Conservation (phyloP, 1,140 invertebrate genomes). For the Drosophila pallidifrons region DNA sequence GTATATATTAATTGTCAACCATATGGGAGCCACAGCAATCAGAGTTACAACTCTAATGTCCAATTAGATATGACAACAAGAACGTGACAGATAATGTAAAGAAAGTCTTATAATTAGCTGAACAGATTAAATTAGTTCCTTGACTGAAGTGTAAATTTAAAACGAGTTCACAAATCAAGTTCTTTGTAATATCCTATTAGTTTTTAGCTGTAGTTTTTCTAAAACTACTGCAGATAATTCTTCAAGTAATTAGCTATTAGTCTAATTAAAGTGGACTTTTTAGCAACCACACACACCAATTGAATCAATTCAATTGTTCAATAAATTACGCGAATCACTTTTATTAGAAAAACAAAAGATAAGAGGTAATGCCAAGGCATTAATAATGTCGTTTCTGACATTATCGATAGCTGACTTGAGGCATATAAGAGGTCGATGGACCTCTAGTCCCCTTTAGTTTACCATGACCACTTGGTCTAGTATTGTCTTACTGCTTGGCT, state of each 20-base stretch:
- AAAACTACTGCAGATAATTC: neutral
- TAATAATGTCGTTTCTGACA: slow-evolving; percentile 48
- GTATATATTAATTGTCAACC: neutral
- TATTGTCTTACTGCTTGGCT: slow-evolving; percentile 50
- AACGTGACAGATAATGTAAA: neutral
- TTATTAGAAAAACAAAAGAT: slow-evolving; percentile 39
- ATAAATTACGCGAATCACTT: slow-evolving; percentile 29
- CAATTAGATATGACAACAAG: neutral
- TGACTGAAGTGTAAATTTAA: too few relatives aligned
- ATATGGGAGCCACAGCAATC: neutral
- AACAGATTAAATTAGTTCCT: too few relatives aligned
- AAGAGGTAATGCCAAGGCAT: slow-evolving; percentile 52
- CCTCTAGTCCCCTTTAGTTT: slow-evolving; percentile 42
- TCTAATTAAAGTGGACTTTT: neutral
- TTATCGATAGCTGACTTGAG: slow-evolving; percentile 17
- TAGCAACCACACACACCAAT: neutral
- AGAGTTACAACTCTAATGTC: neutral
- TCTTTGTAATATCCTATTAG: too few relatives aligned
- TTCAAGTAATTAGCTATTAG: neutral
- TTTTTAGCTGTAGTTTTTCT: too few relatives aligned
- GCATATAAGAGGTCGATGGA: slow-evolving; percentile 59
- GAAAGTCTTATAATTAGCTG: neutral
- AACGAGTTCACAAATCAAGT: too few relatives aligned
- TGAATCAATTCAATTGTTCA: slow-evolving; percentile 13
- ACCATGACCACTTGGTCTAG: slow-evolving; percentile 60